Evolutionary conservation across 2,888 invertebrate genomes (phyloP).

Genomic region (Siphlonurus alternatus): DNA sequence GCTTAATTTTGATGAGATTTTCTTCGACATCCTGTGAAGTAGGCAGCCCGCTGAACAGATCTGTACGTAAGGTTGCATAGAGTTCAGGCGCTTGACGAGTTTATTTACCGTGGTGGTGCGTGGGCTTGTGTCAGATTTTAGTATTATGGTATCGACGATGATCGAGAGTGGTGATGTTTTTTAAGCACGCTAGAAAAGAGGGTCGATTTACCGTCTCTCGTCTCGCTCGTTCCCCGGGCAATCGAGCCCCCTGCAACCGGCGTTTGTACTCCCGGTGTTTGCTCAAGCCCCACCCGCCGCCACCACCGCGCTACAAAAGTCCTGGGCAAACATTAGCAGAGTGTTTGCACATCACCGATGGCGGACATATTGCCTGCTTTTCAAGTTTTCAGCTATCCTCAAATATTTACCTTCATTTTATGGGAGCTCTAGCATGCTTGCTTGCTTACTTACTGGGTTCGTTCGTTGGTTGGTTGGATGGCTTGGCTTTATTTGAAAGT

Average conservation of each 20-base stretch:
- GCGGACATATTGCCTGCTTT: conserved; percentile 12
- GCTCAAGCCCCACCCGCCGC: not conserved
- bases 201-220: not conserved
- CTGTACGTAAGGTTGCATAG: not conserved
- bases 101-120: too few species aligned
- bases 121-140: not conserved
- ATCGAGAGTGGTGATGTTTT: not conserved
- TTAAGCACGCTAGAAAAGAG: not conserved
- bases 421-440: conserved; percentile 9
- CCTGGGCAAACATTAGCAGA: conserved; percentile 9
- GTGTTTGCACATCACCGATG: conserved; percentile 11
- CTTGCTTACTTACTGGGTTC: not conserved
- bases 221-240: not conserved
- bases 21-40: not conserved
- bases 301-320: conserved; percentile 8
- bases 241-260: not conserved
- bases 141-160: not conserved
- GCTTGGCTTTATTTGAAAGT: conserved; percentile 11
- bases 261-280: not conserved
- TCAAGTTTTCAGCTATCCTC: conserved; percentile 14
- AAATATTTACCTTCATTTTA: conserved; percentile 15
- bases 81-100: not conserved
- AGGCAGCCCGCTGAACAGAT: not conserved
- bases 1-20: too few species aligned
- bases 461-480: too few species aligned